Base-by-base conservation (phyloP, 2,797 vertebrate species). In the Antennarius maculatus region DNA sequence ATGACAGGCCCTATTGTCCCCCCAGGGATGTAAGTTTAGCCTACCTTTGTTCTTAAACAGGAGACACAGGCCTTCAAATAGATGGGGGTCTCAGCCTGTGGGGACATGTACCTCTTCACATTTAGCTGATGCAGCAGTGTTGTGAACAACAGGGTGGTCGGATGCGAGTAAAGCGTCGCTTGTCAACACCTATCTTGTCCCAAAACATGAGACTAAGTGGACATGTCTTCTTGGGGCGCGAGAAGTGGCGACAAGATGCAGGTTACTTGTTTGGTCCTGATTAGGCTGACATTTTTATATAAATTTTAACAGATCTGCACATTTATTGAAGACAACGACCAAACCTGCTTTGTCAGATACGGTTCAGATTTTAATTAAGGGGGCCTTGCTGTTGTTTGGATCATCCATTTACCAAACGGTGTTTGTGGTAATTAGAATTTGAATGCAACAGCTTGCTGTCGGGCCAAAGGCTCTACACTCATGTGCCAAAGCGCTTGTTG, bases 191-290 rank as follows among this genome's bases (percentile, higher is more conserved):
- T 81, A 62, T 50, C 64, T 82, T 80, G 85, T 90, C 83, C 84
- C 74, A 87, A 88, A 92, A 93, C 90, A 91, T 0, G 3, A 54
- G 59, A 71, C 81, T 84, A 89, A 93, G 92, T 86, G 93, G 69
- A 80, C 59, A 9, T 47, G 61, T 76, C 82, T 84, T 89, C 86
- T 89, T 74, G 81, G 41, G 69, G 83, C 60, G 53, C 74, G 79
- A 88, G 64, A 65, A 61, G 53, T 59, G 66, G 54, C 64, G 54
- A 86, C 39, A 68, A 65, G 73, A 60, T 27, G 48, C 47, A 59
- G 60, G 71, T 77, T 54, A 54, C 48, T n/a, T 41, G 45, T 82
- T 77, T 82, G 59, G 51, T 76, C 50, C 59, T 37, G 2, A 71
- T 80, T 51, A 41, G 52, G 14, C 14, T 54, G 69, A 37, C 59